Conservation (phyloP, 2,797 vertebrate genomes). For the Sphenodon punctatus region DNA sequence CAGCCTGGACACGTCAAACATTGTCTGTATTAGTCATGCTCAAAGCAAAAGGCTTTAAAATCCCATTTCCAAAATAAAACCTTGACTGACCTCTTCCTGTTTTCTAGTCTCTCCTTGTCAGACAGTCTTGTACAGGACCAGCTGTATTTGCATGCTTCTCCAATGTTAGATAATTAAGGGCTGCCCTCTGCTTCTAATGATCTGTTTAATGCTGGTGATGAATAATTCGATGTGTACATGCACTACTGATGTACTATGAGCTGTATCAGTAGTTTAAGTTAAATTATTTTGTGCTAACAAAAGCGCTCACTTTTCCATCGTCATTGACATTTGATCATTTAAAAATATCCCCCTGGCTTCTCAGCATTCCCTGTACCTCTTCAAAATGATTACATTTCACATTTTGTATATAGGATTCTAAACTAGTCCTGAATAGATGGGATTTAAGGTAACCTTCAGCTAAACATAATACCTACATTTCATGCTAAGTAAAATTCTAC, state of each 20-base stretch:
- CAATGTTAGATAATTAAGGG: rapidly evolving
- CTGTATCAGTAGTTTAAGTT: not conserved
- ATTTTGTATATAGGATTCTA: rapidly evolving
- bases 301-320: rapidly evolving
- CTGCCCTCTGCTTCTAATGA: not conserved
- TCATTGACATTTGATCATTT: not conserved
- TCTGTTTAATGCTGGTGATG: rapidly evolving
- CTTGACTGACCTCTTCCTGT: not conserved
- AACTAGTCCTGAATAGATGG: not conserved
- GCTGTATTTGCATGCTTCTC: rapidly evolving
- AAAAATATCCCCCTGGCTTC: rapidly evolving
- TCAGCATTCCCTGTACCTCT: rapidly evolving
- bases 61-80: not conserved
- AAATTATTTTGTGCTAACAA: not conserved
- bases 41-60: not conserved
- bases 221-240: rapidly evolving
- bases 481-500: not conserved
- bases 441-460: not conserved
- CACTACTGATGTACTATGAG: not conserved
- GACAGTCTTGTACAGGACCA: not conserved
- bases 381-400: not conserved
- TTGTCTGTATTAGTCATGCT: not conserved
- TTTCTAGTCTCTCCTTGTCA: rapidly evolving
- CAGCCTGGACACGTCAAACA: not conserved
- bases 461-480: not conserved